A percentile compares a stretch with the other conserved stretches of the same genome.
phyloP scores from a whole-genome alignment of 2,113 vertebrate genomes.

The Python bivittatus region DNA sequence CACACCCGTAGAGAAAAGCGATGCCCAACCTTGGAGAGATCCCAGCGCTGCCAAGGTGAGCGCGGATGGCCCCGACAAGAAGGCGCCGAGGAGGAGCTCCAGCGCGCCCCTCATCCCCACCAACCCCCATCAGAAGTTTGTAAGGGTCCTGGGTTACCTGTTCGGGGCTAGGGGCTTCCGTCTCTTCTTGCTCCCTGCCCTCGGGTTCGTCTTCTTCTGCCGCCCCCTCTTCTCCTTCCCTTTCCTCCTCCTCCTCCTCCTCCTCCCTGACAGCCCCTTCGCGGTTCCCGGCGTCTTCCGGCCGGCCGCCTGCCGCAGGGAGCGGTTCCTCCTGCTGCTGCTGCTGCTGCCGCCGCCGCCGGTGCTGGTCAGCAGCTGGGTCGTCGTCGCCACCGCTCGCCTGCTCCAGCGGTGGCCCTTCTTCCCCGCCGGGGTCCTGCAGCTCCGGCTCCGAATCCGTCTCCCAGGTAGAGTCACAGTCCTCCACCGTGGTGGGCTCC shows the following conservation, averaged over 20 bases:
- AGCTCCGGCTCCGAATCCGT: constrained; percentile 74
- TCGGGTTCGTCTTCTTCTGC: neutral
- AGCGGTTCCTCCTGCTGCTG: neutral
- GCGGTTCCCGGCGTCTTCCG: neutral
- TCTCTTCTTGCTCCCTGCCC: constrained; percentile 21
- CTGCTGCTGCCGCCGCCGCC: neutral
- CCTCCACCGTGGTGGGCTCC: constrained; percentile 78
- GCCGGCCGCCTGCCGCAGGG: neutral
- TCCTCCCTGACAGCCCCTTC: constrained; percentile 3
- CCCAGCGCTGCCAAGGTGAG: neutral
- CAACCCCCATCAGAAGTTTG: constrained; percentile 6
- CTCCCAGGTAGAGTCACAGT: constrained; percentile 79
- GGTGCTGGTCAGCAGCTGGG: neutral
- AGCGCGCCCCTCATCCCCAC: neutral
- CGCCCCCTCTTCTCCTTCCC: constrained; percentile 26
- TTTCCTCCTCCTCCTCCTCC: neutral
- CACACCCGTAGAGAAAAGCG: neutral
- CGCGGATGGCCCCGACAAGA: neutral
- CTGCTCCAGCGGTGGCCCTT: constrained; percentile 34
- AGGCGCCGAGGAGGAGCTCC: neutral
- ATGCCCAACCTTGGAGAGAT: neutral
- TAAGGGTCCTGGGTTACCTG: constrained; percentile 59
- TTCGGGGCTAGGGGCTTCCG: constrained; percentile 44
- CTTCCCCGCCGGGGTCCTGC: constrained; percentile 30
- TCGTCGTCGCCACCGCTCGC: neutral